These are phyloP conservation scores for Drosophila cracens DNA, from an alignment of 2,888 invertebrate genomes.

Conservation along the genomic window DNA sequence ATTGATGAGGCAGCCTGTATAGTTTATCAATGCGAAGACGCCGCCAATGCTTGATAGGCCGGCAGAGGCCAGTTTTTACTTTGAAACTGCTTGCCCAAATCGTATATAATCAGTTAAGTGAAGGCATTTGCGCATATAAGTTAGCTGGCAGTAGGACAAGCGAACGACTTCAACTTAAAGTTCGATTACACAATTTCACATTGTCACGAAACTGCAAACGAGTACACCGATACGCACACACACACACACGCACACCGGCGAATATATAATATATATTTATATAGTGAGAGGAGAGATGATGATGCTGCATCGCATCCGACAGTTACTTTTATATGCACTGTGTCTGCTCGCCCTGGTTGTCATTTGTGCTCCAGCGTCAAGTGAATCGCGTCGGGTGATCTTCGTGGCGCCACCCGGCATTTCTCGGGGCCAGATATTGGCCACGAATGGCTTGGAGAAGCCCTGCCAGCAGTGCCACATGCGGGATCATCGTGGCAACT, in stretches of 20 bases:
- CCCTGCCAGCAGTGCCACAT: slow-evolving; percentile 82
- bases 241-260: background rate
- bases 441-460: slow-evolving; percentile 65
- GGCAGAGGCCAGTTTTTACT: slow-evolving; percentile 38
- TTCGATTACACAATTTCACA: slow-evolving; percentile 49
- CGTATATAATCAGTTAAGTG: slow-evolving; percentile 77
- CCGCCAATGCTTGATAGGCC: slow-evolving; percentile 23
- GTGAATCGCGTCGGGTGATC: slow-evolving; percentile 78
- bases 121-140: slow-evolving; percentile 69
- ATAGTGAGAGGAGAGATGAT: slow-evolving; percentile 14
- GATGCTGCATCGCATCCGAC: slow-evolving; percentile 51
- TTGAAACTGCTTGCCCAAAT: slow-evolving; percentile 61
- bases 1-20: slow-evolving; percentile 44
- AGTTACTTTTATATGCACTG: slow-evolving; percentile 56
- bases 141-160: slow-evolving; percentile 23
- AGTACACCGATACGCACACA: background rate
- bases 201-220: slow-evolving; percentile 32
- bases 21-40: slow-evolving; percentile 56
- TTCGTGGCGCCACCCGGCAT: slow-evolving; percentile 73
- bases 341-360: slow-evolving; percentile 63
- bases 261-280: background rate
- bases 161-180: slow-evolving; percentile 3
- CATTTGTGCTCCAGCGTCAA: slow-evolving; percentile 58
- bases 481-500: slow-evolving; percentile 82
- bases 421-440: slow-evolving; percentile 76